Evolutionary conservation across 2,113 vertebrate species (phyloP), one percentile per base, ranked within the genome.

Genomic region (Cyprinodon variegatus): DNA sequence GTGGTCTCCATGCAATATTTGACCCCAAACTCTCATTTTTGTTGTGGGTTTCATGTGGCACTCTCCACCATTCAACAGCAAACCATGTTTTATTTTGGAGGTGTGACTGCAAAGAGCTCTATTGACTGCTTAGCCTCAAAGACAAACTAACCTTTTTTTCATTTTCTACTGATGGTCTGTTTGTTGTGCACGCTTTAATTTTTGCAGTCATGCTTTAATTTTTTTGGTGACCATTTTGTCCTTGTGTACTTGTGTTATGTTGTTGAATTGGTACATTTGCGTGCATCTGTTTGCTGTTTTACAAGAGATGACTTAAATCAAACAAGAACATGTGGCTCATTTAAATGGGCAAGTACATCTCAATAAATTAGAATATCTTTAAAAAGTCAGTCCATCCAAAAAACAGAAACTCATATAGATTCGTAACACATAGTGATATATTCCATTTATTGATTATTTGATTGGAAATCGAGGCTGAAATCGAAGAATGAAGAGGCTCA

Each of bases 121-220:
- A 43, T 36, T 74, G 65, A 76, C 60, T 70, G 68, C 36, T 62
- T 65, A 53, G 50, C 40, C 75, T 65, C 45, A 37, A 53, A 62
- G 62, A 83, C 68, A 61, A 82, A 68, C 62, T 85, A 71, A 83
- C 77, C 70, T 77, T 75, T 66, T 66, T 29, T 81, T 59, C 83
- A 74, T 87, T 62, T 69, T 75, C 74, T 91, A 82, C 86, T 84
- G 78, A 77, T 76, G 82, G 76, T 90, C 81, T 59, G 61, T 82
- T 83, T 72, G 50, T 77, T 87, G 41, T 91, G 89, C 90, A 92
- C 85, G 92, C 85, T 85, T 78, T 81, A 86, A 68, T 83, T 79
- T 70, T 67, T 64, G 60, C 74, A 2, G 53, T 81, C 90, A 87
- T 83, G 91, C 87, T 91, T 87, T 68, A 72, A 81, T 70, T 82